Conservation (phyloP, 2,113 vertebrate genomes). For the Sapajus apella region DNA sequence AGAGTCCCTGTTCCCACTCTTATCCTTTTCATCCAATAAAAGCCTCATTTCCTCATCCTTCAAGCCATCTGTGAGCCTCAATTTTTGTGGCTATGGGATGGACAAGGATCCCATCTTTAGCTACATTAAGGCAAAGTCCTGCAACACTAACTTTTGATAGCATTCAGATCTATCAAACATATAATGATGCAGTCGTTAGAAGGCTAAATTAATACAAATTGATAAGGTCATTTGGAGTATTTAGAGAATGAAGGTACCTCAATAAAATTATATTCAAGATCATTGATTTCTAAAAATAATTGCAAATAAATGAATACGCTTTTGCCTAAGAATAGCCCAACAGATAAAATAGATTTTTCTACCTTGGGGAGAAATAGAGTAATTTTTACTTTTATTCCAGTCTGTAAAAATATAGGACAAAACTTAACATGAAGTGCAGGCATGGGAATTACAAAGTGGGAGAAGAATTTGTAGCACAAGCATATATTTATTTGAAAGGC, state of each 20-base stretch:
- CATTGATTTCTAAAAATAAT: not conserved
- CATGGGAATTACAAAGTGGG: not conserved
- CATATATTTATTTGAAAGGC: slow-evolving; percentile 49
- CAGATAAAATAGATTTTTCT: not conserved
- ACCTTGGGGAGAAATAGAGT: not conserved
- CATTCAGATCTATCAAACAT: not conserved
- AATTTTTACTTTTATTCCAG: not conserved
- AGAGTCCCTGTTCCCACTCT: too few relatives aligned
- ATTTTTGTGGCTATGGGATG: too few relatives aligned
- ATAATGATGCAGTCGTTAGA: not conserved
- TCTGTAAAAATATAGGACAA: slow-evolving; percentile 19
- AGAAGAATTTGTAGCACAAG: slow-evolving; percentile 48
- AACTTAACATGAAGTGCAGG: not conserved
- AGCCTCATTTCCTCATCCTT: too few relatives aligned
- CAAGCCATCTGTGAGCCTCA: too few relatives aligned
- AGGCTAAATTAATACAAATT: not conserved
- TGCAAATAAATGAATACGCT: not conserved
- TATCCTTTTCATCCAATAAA: too few relatives aligned
- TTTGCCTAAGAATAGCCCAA: not conserved
- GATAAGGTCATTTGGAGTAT: not conserved
- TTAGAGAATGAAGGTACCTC: not conserved
- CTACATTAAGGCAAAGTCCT: too few relatives aligned
- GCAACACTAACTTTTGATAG: not conserved
- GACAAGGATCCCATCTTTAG: too few relatives aligned
- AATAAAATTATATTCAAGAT: slow-evolving; percentile 12